Conservation (phyloP, 2,113 vertebrate genomes). For the Poeciliopsis turrubarensis region DNA sequence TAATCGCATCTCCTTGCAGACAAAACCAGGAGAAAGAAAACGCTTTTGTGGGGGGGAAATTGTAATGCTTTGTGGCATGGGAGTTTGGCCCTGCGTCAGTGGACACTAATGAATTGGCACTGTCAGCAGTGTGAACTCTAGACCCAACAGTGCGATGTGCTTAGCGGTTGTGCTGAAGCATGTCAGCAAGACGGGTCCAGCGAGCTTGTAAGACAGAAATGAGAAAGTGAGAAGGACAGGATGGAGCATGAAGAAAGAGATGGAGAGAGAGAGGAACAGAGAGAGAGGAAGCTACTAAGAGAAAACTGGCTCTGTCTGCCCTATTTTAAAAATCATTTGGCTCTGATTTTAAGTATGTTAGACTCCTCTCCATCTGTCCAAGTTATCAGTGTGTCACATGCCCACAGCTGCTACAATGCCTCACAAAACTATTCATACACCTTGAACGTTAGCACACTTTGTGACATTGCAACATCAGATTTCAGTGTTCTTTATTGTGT, state of each 20-base stretch:
- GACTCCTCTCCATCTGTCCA: constrained; percentile 55
- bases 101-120: constrained; percentile 76
- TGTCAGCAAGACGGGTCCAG: constrained; percentile 46
- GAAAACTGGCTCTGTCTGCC: constrained; percentile 42
- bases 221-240: constrained; percentile 43
- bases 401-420: neutral
- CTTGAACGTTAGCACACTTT: neutral
- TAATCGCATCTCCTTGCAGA: constrained; percentile 8
- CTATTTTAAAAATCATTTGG: constrained; percentile 53
- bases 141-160: constrained; percentile 57
- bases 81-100: constrained; percentile 68
- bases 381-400: constrained; percentile 47
- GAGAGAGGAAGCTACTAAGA: constrained; percentile 1
- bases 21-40: constrained; percentile 10
- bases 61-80: constrained; percentile 60
- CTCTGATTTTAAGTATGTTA: constrained; percentile 39
- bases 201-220: constrained; percentile 57
- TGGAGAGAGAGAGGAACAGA: neutral
- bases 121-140: constrained; percentile 64
- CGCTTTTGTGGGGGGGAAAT: constrained; percentile 21
- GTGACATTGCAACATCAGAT: neutral
- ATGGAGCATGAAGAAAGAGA: constrained; percentile 1
- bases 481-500: neutral
- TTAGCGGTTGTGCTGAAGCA: constrained; percentile 68
- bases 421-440: neutral